These are phyloP conservation scores for Gymnorhina tibicen DNA, from an alignment of 2,113 vertebrate species.

Conservation along the genomic window DNA sequence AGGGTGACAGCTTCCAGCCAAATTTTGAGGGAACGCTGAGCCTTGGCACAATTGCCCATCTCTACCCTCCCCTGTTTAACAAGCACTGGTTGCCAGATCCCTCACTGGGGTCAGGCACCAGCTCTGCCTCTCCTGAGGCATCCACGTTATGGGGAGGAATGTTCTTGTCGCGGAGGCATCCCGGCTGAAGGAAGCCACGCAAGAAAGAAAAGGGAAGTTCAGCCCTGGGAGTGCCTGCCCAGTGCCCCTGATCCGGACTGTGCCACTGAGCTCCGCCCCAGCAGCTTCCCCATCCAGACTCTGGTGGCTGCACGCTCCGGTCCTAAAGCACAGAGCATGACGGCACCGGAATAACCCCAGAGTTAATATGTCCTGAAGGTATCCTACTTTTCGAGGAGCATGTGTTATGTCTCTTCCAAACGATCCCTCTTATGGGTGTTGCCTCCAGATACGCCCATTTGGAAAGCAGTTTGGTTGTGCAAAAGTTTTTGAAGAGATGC, in stretches of 20 bases:
- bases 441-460: background rate
- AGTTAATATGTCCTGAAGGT: background rate
- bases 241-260: background rate
- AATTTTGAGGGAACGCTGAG: background rate
- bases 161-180: accelerated
- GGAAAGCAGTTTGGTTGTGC: background rate
- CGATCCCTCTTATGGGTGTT: background rate
- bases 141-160: background rate
- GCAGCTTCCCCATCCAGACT: background rate
- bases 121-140: background rate
- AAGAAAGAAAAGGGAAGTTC: background rate
- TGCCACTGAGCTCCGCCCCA: background rate
- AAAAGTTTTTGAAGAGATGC: background rate
- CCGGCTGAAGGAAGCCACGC: accelerated
- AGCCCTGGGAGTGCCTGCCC: background rate
- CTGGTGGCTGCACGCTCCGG: background rate
- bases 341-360: background rate
- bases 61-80: background rate
- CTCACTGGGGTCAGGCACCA: background rate
- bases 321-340: background rate
- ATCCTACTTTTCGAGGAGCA: background rate
- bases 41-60: accelerated
- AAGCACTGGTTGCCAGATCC: background rate
- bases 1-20: background rate
- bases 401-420: background rate